phyloP scores from a whole-genome alignment of 2,797 vertebrate genomes.

The Siniperca undulata region DNA sequence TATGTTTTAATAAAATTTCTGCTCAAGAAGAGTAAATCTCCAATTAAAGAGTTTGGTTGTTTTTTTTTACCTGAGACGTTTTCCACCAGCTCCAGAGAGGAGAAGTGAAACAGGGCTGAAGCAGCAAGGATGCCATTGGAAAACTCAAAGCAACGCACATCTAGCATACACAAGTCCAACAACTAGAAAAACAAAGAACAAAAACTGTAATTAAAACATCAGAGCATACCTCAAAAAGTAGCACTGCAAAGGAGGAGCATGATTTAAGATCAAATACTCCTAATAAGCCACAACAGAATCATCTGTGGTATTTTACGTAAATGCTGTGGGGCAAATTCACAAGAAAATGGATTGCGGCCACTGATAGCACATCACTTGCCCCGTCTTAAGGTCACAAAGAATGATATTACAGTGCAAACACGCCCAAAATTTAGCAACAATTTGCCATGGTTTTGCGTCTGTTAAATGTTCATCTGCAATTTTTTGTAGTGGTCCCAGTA shows the following conservation, averaged over 20 bases:
- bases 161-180: slow-evolving; percentile 94
- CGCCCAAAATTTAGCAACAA: no score
- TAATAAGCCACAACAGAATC: not conserved
- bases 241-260: not conserved
- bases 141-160: slow-evolving; percentile 92
- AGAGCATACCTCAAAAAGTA: not conserved
- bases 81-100: slow-evolving; percentile 92
- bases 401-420: no score
- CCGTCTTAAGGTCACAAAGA: no score
- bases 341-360: no score
- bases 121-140: slow-evolving; percentile 92
- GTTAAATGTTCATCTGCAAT: no score
- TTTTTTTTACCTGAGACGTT: slow-evolving; percentile 91
- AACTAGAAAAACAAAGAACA: slow-evolving; percentile 77
- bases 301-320: not conserved
- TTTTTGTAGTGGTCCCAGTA: no score
- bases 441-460: no score
- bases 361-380: no score
- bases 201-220: not conserved
- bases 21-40: not conserved
- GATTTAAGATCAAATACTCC: not conserved
- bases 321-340: no score
- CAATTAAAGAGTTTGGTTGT: fast-evolving
- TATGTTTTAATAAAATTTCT: not conserved
- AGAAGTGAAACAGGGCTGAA: slow-evolving; percentile 96